A percentile compares a stretch with the other conserved stretches of the same genome.
Evolutionary conservation across 2,113 vertebrate species (phyloP).

Genomic region (pig (Sus scrofa)): DNA sequence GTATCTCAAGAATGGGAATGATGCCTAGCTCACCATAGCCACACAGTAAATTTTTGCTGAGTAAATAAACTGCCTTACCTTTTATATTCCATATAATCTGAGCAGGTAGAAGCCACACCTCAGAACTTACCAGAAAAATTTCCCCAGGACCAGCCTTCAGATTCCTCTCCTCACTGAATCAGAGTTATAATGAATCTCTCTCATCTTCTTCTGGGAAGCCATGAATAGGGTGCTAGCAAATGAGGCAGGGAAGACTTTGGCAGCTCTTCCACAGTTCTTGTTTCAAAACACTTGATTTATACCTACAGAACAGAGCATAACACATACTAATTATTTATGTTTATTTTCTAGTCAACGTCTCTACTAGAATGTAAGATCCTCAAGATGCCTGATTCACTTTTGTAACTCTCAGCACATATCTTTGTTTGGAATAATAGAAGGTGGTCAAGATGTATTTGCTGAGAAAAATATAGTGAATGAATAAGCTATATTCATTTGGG

Average conservation of each 20-base stretch:
- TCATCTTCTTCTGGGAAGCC: neutral
- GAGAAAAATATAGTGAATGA: neutral
- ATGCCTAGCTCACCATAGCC: neutral
- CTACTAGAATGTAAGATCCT: neutral
- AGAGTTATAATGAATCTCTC: neutral
- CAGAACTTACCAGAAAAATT: neutral
- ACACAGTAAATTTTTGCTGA: neutral
- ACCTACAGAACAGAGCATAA: neutral
- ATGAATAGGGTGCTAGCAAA: neutral
- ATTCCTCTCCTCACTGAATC: neutral
- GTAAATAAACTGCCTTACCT: neutral
- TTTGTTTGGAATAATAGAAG: neutral
- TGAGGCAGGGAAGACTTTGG: neutral
- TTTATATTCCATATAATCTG: conserved; percentile 18
- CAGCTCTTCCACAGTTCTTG: neutral
- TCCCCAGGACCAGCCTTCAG: neutral
- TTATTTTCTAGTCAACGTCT: neutral
- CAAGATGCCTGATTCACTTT: neutral
- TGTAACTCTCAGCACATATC: neutral
- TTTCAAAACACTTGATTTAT: neutral
- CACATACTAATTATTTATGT: neutral
- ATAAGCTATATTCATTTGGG: neutral
- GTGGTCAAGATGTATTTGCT: neutral
- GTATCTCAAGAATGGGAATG: neutral
- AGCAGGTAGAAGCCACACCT: neutral